Evolutionary conservation across 2,113 vertebrate species (phyloP).

Genomic region (Cardinalis cardinalis): DNA sequence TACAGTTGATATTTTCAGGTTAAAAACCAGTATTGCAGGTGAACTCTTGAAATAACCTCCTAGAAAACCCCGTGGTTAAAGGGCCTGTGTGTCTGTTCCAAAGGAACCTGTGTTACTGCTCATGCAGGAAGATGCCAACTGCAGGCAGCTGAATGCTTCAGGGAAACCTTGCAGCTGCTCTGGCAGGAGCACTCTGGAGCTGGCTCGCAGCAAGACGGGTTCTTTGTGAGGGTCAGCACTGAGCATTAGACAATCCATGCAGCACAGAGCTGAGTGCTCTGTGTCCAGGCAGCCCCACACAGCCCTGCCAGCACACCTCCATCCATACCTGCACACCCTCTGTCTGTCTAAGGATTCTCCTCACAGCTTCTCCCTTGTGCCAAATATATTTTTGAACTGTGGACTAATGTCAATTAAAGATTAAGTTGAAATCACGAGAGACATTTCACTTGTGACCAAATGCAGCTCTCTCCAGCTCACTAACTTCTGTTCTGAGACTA

Average conservation of each 20-base stretch:
- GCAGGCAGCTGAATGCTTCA: constrained; percentile 9
- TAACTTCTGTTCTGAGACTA: neutral
- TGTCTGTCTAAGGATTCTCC: constrained; percentile 46
- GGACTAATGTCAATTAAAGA: constrained; percentile 42
- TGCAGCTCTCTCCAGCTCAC: neutral
- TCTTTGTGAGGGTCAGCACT: constrained; percentile 26
- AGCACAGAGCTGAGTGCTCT: neutral
- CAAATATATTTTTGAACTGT: constrained; percentile 65
- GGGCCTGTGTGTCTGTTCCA: neutral
- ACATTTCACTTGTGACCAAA: constrained; percentile 41
- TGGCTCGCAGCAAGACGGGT: neutral
- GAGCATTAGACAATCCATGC: constrained; percentile 19
- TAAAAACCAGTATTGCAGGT: neutral
- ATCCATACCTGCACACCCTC: constrained; percentile 47
- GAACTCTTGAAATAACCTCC: neutral
- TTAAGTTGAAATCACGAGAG: constrained; percentile 22
- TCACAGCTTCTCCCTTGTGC: constrained; percentile 54
- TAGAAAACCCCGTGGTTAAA: neutral
- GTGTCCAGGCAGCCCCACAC: constrained; percentile 13
- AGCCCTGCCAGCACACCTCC: constrained; percentile 13
- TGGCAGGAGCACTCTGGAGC: neutral
- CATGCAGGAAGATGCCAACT: constrained; percentile 33
- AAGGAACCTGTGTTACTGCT: neutral
- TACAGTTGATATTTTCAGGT: neutral
- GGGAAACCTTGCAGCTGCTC: neutral